Base-by-base conservation (phyloP, 1,140 invertebrate species). In the Neodiprion fabricii region DNA sequence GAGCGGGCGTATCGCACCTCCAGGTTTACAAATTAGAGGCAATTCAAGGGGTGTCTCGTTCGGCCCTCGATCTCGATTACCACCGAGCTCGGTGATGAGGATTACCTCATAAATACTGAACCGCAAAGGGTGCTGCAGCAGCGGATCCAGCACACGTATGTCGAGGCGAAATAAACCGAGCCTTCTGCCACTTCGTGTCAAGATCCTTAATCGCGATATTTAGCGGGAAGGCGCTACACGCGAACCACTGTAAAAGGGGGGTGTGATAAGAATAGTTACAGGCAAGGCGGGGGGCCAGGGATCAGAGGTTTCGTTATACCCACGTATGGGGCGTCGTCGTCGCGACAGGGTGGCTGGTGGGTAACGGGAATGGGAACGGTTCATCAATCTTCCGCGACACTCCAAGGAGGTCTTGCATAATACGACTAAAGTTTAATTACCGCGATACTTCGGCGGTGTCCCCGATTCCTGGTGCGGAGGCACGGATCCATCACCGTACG, bases 401-500 rank as follows among this genome's bases (percentile, higher is more conserved):
- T 5, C 70, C 68, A 28, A 17, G 68, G 65, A 68, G 65, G 28
- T 66, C 47, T 66, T 67, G 79, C 78, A 80, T 86, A 86, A 87
- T 83, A 82, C 84, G 82, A 81, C 81, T 81, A 85, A 87, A 88
- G 85, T 88, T 88, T 87, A 87, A 88, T 87, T 88, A 86, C 83
- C 83, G 77, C 82, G 82, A 85, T 86, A 87, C 84, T 85, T 83
- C 75, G 12, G 78, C 77, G 74, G 53, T 73, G 72, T 74, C 48
- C 50, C 67, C n/a, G 8, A 61, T 17, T 61, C 9, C 11, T 17
- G 53, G 50, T 66, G 79, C 74, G 68, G 53, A 61, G 53, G 53
- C 70, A 77, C 61, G 75, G 75, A 81, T 81, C 79, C 75, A 80
- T 82, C 81, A 80, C 40, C 71, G 70, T 66, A 66, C 70, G 79